phyloP scores from a whole-genome alignment of 2,888 invertebrate genomes.

The Netelia inedita region DNA sequence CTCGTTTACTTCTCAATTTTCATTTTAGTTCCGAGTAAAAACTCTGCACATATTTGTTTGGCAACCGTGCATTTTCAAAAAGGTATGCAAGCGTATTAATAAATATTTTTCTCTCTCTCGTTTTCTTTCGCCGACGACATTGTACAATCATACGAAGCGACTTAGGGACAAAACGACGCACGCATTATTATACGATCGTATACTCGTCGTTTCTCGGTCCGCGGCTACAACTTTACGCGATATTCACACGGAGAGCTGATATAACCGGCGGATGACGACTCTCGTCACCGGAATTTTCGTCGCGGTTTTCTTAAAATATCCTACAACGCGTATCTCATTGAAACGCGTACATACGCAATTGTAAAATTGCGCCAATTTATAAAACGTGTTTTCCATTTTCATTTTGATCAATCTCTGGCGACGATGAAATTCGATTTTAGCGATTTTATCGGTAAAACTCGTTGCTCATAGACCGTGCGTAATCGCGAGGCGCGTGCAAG shows the following conservation, averaged over 20 bases:
- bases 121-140: background rate
- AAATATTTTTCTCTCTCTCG: background rate
- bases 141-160: background rate
- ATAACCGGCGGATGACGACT: slow-evolving; percentile 45
- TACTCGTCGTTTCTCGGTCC: background rate
- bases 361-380: background rate
- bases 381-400: background rate
- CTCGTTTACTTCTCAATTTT: background rate
- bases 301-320: slow-evolving; percentile 49
- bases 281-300: slow-evolving; percentile 37
- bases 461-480: background rate
- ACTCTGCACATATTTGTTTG: background rate
- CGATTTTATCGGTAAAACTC: background rate
- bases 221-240: background rate
- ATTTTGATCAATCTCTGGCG: background rate
- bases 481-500: too few species aligned
- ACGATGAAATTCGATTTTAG: background rate
- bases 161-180: background rate
- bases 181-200: background rate
- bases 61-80: background rate
- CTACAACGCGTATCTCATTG: slow-evolving; percentile 18
- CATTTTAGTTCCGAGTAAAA: background rate
- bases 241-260: slow-evolving; percentile 22
- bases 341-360: background rate
- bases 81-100: background rate